Conservation (phyloP, 92 coral and sea anemone genomes). For the Epizoanthus ramosus region DNA sequence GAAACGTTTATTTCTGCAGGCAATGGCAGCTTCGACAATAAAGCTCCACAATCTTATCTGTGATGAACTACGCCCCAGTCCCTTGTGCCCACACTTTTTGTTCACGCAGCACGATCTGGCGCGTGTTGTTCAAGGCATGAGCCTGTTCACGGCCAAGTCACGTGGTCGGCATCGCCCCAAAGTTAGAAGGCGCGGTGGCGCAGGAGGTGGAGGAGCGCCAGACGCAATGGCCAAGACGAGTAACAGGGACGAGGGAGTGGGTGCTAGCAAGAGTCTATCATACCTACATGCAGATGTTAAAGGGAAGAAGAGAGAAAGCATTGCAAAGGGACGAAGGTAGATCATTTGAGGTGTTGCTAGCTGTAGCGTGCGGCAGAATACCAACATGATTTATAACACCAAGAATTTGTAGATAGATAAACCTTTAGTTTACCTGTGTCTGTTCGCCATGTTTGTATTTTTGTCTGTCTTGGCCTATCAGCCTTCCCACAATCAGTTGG, state of each 20-base stretch:
- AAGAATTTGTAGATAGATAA: no score
- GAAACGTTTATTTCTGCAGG: conserved; percentile 55
- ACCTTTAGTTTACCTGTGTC: no score
- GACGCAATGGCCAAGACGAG: background rate
- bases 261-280: conserved; percentile 19
- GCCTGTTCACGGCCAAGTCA: conserved; percentile 75
- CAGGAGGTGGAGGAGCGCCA: conserved; percentile 26
- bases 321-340: conserved; percentile 40
- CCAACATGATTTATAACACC: no score
- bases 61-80: conserved; percentile 89
- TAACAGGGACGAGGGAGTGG: background rate
- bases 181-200: conserved; percentile 64
- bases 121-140: conserved; percentile 87
- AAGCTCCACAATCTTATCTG: conserved; percentile 65
- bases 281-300: conserved; percentile 5
- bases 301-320: background rate
- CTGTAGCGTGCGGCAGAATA: no score
- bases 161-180: conserved; percentile 92
- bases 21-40: conserved; percentile 83
- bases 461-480: background rate
- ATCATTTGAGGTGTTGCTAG: background rate
- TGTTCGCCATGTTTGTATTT: background rate
- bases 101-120: conserved; percentile 96
- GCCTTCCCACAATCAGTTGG: no score
- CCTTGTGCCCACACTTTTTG: conserved; percentile 89